Evolutionary conservation across 2,113 vertebrate species (phyloP), one percentile per base, ranked within the genome.

Genomic region (Seriola quinqueradiata): DNA sequence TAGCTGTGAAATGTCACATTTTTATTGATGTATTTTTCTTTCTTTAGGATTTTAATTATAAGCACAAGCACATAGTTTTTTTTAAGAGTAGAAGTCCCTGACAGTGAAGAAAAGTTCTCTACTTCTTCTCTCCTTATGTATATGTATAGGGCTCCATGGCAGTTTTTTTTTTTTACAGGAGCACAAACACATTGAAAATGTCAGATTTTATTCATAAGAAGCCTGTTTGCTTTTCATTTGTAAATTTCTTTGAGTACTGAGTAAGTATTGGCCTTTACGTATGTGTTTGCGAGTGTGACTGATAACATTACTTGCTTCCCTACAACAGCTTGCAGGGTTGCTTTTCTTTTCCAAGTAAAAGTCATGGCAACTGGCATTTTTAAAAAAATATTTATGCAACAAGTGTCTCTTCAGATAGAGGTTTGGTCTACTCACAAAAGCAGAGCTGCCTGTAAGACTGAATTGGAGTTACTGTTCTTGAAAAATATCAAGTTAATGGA

Each of bases 1-100:
- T 36, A 19, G 48, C 73, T 83, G 52, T 68, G 64, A 86, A 88
- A 86, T 83, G 86, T 77, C 28, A 85, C 32, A 78, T 52, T 65
- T 75, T 40, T 82, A 79, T 87, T 69, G 57, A 83, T 84, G 67
- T 19, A 32, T 66, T 75, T 83, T 78, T 71, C n/a, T 57, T 58
- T 70, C 8, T 61, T 23, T 11, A 12, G 10, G 10, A 44, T 74
- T 74, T 81, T 89, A 86, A 90, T 86, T 85, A 81, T 38, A 65
- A 16, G 42, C 44, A 67, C 58, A 71, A 12, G 23, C 14, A 79
- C 32, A 1, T 10, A 58, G 28, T 19, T 21, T 60, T 79, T 61
- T 81, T 61, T 48, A 64, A 46, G 13, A 42, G 21, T 9, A 13
- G 21, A 34, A 38, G 57, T 75, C 63, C 9, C 25, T 63, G 28